A percentile compares a stretch with the other conserved stretches of the same genome.
Evolutionary conservation across 2,797 vertebrate genomes (phyloP).

Genomic region (Spheniscus humboldti): DNA sequence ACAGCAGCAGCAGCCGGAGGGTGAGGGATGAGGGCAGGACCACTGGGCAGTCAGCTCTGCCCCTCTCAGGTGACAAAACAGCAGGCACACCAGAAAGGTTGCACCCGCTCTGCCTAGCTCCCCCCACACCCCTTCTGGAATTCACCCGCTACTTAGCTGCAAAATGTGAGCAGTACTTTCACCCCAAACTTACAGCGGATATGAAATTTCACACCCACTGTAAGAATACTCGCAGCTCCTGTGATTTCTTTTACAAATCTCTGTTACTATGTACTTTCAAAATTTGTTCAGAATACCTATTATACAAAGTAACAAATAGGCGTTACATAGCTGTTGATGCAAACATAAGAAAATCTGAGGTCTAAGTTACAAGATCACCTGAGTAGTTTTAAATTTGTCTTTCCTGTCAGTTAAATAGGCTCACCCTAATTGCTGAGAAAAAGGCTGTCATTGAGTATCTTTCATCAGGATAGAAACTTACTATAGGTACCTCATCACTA

Average conservation of each 20-base stretch:
- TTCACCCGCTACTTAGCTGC: rapidly evolving
- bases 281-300: not conserved
- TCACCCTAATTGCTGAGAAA: not conserved
- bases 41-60: not conserved
- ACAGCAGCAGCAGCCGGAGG: not conserved
- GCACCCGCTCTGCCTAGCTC: not conserved
- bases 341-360: not conserved
- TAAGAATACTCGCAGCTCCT: not conserved
- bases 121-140: not conserved
- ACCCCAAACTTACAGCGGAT: not conserved
- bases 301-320: not conserved
- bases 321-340: not conserved
- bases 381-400: not conserved
- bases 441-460: not conserved
- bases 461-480: not conserved
- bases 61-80: slow-evolving; percentile 19
- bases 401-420: not conserved
- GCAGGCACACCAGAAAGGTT: not conserved
- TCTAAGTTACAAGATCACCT: not conserved
- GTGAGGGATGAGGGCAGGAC: not conserved
- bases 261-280: not conserved
- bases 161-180: not conserved
- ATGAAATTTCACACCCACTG: not conserved
- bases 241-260: not conserved
- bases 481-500: not conserved